Evolutionary conservation across 2,113 vertebrate genomes (phyloP).

Genomic region (Gadus chalcogrammus): DNA sequence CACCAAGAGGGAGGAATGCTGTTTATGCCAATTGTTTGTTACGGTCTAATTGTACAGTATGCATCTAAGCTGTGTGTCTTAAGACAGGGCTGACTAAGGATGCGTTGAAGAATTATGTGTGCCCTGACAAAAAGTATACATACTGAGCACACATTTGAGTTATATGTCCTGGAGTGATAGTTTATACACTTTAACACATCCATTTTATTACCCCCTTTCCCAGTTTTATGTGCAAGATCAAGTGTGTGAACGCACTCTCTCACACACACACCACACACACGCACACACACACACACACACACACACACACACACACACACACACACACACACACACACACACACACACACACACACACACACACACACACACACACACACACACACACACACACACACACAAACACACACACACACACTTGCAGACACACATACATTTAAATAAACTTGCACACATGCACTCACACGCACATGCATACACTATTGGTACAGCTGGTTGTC

Average conservation of each 20-base stretch:
- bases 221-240: too few species aligned
- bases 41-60: constrained; percentile 43
- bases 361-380: neutral
- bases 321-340: neutral
- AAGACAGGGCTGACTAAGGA: constrained; percentile 30
- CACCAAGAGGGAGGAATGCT: constrained; percentile 46
- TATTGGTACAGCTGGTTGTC: constrained; percentile 60
- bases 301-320: neutral
- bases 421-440: neutral
- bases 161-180: constrained; percentile 30
- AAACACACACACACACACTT: too few species aligned
- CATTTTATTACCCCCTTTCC: neutral
- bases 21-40: constrained; percentile 48
- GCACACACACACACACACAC: constrained; percentile 7
- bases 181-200: neutral
- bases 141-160: constrained; percentile 29
- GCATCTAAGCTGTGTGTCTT: constrained; percentile 27
- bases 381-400: too few species aligned
- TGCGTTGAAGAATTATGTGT: constrained; percentile 25
- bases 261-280: constrained; percentile 10
- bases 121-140: constrained; percentile 14
- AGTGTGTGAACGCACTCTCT: neutral
- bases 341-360: neutral
- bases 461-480: too few species aligned
- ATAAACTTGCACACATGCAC: neutral